phyloP scores from a whole-genome alignment of 2,797 vertebrate genomes.

The Echiichthys vipera region DNA sequence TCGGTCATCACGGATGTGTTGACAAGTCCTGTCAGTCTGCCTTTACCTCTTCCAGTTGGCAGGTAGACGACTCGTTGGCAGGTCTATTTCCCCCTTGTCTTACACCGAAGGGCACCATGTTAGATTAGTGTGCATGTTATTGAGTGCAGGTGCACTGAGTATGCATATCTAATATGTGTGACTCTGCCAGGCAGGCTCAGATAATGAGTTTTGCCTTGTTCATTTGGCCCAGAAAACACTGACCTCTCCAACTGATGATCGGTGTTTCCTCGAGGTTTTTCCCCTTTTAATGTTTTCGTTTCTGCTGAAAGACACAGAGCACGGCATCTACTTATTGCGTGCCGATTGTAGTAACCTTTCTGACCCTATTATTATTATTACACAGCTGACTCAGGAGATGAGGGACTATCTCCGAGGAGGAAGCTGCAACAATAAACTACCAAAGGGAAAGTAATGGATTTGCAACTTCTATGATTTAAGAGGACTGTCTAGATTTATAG shows the following conservation, averaged over 20 bases:
- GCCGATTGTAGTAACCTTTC: conserved; percentile 21
- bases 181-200: conserved; percentile 16
- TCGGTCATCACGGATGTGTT: conserved; percentile 47
- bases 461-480: neutral
- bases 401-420: conserved; percentile 7
- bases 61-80: conserved; percentile 56
- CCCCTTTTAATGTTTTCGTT: conserved; percentile 20
- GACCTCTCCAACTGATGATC: conserved; percentile 56
- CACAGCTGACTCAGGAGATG: neutral
- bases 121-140: conserved; percentile 22
- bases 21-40: conserved; percentile 54
- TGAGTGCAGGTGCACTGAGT: conserved; percentile 46
- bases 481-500: neutral
- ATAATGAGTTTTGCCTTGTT: conserved; percentile 40
- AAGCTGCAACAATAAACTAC: conserved; percentile 16
- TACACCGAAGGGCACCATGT: conserved; percentile 32
- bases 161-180: conserved; percentile 27
- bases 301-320: conserved; percentile 17
- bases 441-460: conserved; percentile 14
- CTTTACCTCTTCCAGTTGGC: conserved; percentile 60
- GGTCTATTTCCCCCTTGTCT: conserved; percentile 49
- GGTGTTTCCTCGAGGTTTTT: conserved; percentile 48
- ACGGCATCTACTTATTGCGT: conserved; percentile 9
- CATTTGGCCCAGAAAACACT: conserved; percentile 54
- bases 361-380: conserved; percentile 19